phyloP scores from a whole-genome alignment of 2,113 vertebrate genomes.

The Ochotona curzoniae region DNA sequence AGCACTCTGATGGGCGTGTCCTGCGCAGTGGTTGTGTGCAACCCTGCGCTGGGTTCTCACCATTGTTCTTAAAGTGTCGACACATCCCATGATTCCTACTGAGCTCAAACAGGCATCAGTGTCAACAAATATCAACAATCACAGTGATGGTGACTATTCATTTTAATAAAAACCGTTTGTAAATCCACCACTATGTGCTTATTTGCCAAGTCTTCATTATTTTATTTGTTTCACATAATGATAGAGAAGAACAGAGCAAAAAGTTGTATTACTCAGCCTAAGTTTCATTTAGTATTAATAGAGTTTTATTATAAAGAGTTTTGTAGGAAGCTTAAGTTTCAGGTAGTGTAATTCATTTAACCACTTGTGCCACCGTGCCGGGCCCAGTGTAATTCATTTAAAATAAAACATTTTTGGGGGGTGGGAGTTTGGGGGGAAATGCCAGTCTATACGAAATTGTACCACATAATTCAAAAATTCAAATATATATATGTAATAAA shows the following conservation, averaged over 20 bases:
- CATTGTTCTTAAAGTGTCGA: neutral
- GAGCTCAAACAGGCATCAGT: conserved; percentile 8
- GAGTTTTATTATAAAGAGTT: too few relatives aligned
- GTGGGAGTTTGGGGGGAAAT: too few relatives aligned
- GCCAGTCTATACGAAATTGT: too few relatives aligned
- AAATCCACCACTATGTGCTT: conserved; percentile 12
- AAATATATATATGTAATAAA: too few relatives aligned
- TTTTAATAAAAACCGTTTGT: conserved; percentile 40
- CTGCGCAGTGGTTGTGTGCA: too few relatives aligned
- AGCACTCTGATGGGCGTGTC: too few relatives aligned
- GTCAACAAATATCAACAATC: conserved; percentile 38
- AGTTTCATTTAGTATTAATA: conserved; percentile 33
- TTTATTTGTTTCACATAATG: conserved; percentile 38
- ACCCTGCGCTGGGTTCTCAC: too few relatives aligned
- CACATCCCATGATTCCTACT: neutral
- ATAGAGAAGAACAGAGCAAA: conserved; percentile 1
- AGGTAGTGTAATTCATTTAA: conserved; percentile 6
- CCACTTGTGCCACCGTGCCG: too few relatives aligned
- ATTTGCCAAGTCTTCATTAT: conserved; percentile 49
- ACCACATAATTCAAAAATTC: too few relatives aligned
- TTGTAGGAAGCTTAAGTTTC: too few relatives aligned
- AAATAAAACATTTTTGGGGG: conserved; percentile 25
- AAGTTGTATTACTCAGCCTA: neutral
- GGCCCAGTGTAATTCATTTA: conserved; percentile 53
- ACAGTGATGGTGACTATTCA: conserved; percentile 23